Evolutionary conservation across 2,113 vertebrate species (phyloP), one percentile per base, ranked within the genome.

Genomic region (Atrichornis clamosus): DNA sequence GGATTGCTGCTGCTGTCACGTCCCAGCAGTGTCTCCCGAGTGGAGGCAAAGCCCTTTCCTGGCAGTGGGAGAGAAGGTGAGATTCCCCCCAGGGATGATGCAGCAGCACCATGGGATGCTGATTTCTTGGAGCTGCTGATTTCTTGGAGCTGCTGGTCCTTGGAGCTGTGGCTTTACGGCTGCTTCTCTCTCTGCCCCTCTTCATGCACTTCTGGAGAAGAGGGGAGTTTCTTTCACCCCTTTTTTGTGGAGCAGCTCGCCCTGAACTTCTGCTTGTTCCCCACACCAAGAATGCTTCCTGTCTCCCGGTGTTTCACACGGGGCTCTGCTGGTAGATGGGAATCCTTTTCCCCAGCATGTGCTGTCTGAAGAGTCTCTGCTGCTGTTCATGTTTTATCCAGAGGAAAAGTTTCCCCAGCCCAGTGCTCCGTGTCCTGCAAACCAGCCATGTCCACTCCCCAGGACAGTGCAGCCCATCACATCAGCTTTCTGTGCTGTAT

Each of bases 61-160:
- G 6, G 76, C 10, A 33, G 30, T 8, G 50, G 78, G 55, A 63
- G 47, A 75, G n/a, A 49, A 74, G 81, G 88, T 52, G 69, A 87
- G 46, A 9, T 8, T 9, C 7, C 46, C 30, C 19, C 11, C 9
- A 11, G 65, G 81, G 68, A 13, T 6, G 23, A 37, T 19, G 47
- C 52, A 35, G 67, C 67, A 42, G 26, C 0, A 0, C 55, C 0
- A 0, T 0, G 1, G 63, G 32, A 3, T 39, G 68, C 73, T 60
- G 69, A 1, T 39, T 39, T 17, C 59, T 20, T 24, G 7, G 59
- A 33, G 47, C 56, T 65, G 53, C 3, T 60, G 58, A 10, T 37
- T 37, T 15, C 60, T 21, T 17, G 6, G 59, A 33, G 49, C 52
- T 68, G 49, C 7, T 67, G 35, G 1, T 21, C 17, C 37, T 52